phyloP scores from a whole-genome alignment of 2,797 vertebrate species.

The Parauchenoglanis punctatus region DNA sequence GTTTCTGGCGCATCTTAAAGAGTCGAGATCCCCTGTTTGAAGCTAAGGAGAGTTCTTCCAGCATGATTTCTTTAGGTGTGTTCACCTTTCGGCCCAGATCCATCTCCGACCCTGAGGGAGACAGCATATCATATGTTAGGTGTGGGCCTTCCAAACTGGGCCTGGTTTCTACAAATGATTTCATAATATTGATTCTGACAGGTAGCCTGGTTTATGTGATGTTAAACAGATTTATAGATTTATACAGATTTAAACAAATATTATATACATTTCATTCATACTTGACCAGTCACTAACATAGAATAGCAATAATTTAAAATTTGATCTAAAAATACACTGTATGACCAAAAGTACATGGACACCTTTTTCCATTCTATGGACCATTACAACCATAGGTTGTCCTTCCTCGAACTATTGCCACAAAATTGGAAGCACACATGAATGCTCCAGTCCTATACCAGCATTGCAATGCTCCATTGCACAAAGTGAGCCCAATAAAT shows the following conservation, averaged over 20 bases:
- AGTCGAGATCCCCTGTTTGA: conserved; percentile 92
- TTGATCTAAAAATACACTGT: background rate
- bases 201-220: background rate
- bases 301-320: background rate
- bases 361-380: background rate
- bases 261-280: background rate
- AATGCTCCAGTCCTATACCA: background rate
- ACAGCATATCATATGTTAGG: conserved; percentile 13
- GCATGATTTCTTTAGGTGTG: conserved; percentile 92
- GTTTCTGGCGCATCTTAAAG: conserved; percentile 93
- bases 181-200: conserved; percentile 6
- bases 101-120: conserved; percentile 75
- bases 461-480: background rate
- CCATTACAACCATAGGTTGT: background rate
- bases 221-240: background rate
- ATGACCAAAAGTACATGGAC: background rate
- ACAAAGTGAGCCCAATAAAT: background rate
- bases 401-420: background rate
- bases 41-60: conserved; percentile 89
- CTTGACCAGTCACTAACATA: background rate
- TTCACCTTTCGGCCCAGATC: conserved; percentile 91
- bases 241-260: too few relatives aligned
- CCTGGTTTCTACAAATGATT: background rate
- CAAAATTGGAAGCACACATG: background rate
- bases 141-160: background rate